These are phyloP conservation scores for Amphimedon queenslandica DNA, from an alignment of 37 sponge, comb jelly and placozoan species.

Conservation along the genomic window DNA sequence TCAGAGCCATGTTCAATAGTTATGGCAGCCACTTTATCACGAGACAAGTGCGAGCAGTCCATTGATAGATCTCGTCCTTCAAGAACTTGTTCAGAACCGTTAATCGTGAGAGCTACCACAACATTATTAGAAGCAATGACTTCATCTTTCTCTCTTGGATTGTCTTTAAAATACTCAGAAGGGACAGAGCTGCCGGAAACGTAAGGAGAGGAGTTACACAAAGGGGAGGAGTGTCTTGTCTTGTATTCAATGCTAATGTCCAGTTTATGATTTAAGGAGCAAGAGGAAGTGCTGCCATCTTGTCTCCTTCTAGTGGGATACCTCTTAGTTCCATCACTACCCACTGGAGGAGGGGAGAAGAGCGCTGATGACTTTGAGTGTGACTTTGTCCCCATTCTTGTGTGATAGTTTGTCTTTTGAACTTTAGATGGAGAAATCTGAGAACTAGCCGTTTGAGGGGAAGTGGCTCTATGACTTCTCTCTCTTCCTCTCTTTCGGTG, in stretches of 20 bases:
- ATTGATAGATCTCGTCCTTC: not conserved
- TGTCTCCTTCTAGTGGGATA: too few relatives aligned
- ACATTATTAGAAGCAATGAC: slow-evolving; percentile 47
- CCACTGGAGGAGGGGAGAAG: too few relatives aligned
- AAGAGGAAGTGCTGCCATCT: too few relatives aligned
- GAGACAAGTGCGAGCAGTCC: not conserved
- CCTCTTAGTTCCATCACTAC: too few relatives aligned
- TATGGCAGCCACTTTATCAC: slow-evolving; percentile 17
- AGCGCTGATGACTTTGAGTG: too few relatives aligned
- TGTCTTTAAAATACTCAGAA: not conserved
- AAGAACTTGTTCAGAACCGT: slow-evolving; percentile 2
- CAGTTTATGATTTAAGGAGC: too few relatives aligned
- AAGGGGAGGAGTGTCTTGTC: slow-evolving; percentile 22
- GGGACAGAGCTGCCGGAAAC: not conserved
- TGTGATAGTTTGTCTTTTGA: too few relatives aligned
- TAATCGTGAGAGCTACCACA: slow-evolving; percentile 21
- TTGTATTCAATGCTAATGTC: slow-evolving; percentile 41
- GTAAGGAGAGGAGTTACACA: too few relatives aligned
- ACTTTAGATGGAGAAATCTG: too few relatives aligned
- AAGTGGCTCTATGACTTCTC: not conserved
- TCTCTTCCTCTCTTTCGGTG: too few relatives aligned
- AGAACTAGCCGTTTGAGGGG: not conserved
- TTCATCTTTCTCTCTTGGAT: too few relatives aligned
- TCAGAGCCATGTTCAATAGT: slow-evolving; percentile 24
- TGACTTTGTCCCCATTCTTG: too few relatives aligned